Evolutionary conservation across 1,140 invertebrate species (phyloP).

Genomic region (Zophobas morio): DNA sequence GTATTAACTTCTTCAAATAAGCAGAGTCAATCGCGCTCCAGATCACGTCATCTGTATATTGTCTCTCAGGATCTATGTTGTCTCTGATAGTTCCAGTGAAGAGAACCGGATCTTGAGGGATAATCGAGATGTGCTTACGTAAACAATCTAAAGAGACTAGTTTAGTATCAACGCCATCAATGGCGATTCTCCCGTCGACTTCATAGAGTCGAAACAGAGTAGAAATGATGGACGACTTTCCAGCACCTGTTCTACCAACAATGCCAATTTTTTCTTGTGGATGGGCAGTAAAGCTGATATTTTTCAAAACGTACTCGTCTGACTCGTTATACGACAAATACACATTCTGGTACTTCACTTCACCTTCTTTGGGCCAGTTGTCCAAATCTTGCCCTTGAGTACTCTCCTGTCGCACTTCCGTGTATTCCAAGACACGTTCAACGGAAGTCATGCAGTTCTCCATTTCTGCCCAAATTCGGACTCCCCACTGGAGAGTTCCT

Average conservation of each 20-base stretch:
- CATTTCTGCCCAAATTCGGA: conserved; percentile 74
- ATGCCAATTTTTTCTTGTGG: conserved; percentile 68
- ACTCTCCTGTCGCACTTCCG: conserved; percentile 72
- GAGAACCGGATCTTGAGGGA: conserved; percentile 76
- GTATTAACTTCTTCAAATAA: too few species aligned
- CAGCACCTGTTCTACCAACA: conserved; percentile 66
- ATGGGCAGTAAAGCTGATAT: conserved; percentile 76
- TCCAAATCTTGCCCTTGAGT: conserved; percentile 73
- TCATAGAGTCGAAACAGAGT: conserved; percentile 67
- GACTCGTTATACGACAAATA: conserved; percentile 74
- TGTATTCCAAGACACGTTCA: conserved; percentile 82
- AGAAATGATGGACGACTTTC: conserved; percentile 80
- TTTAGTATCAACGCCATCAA: conserved; percentile 73
- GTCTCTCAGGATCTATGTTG: conserved; percentile 69
- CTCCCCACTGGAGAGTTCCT: conserved; percentile 76
- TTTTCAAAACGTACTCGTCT: conserved; percentile 78
- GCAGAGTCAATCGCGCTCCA: too few species aligned
- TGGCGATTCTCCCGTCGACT: conserved; percentile 71
- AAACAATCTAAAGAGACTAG: conserved; percentile 79
- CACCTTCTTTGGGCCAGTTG: conserved; percentile 79
- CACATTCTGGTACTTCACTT: conserved; percentile 78
- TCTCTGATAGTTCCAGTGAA: conserved; percentile 87
- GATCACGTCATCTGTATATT: too few species aligned
- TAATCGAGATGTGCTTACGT: conserved; percentile 69
- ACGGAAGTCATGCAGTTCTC: conserved; percentile 87